Percentiles rank a stretch among this genome's conserved stretches.
Evolutionary conservation across 2,888 invertebrate genomes (phyloP).

Genomic region (Trachelus stipa): DNA sequence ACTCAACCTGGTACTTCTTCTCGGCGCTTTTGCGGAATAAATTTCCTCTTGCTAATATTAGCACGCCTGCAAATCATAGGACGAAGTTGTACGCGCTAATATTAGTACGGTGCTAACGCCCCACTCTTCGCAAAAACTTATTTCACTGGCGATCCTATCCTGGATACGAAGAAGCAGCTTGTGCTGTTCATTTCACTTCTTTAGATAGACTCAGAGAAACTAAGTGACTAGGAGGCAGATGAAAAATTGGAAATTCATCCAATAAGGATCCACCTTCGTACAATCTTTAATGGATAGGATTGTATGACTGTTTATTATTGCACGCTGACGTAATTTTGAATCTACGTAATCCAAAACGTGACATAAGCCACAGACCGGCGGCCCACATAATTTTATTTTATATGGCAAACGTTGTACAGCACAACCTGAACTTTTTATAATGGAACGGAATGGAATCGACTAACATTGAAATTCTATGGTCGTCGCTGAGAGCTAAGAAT

Average conservation of each 20-base stretch:
- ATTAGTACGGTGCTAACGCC: not conserved
- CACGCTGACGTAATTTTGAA: conserved; percentile 28
- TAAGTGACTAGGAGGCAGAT: not conserved
- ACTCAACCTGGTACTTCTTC: not conserved
- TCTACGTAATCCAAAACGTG: conserved; percentile 21
- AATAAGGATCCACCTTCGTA: not conserved
- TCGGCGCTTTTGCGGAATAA: not conserved
- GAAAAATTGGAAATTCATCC: not conserved
- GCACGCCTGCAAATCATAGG: not conserved
- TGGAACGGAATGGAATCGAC: not conserved
- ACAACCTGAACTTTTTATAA: not conserved
- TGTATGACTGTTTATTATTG: not conserved
- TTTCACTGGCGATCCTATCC: not conserved
- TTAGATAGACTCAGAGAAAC: not conserved
- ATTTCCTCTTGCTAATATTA: not conserved
- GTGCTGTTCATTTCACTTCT: conserved; percentile 7
- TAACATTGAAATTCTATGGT: not conserved
- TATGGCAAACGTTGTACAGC: not conserved
- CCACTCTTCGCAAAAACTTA: not conserved
- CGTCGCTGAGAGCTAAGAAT: not conserved
- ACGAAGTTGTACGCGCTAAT: not conserved
- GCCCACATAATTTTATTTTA: conserved; percentile 20
- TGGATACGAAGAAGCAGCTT: not conserved
- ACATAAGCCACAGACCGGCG: conserved; percentile 16
- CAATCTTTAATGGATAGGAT: not conserved